Evolutionary conservation across 2,888 invertebrate species (phyloP), one percentile per base, ranked within the genome.

Genomic region (Sceliomorpha sp.): DNA sequence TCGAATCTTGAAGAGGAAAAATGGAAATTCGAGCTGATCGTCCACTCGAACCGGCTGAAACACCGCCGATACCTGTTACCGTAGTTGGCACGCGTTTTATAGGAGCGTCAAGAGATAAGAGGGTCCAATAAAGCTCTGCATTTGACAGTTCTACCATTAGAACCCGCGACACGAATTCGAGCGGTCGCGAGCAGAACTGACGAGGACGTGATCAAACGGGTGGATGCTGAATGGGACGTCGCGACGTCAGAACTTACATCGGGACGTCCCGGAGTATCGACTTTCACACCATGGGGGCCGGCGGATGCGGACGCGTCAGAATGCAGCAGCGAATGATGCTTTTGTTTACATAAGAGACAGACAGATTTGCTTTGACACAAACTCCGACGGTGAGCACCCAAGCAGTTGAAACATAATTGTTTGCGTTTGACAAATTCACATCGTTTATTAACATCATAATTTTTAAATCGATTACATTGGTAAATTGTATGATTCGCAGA

Each of bases 271-370:
- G 3, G 37, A 37, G 17, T 37, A 10, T 10, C 12, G 32, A 13
- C 5, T 10, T 32, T n/a, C n/a, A n/a, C 2, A 10, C 9, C 2
- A 2, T 3, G 12, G 32, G 13, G n/a, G 39, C 3, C 39, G 26
- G 4, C 20, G 17, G 27, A 6, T 31, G 29, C 7, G 14, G 45
- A n/a, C n/a, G n/a, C n/a, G n/a, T n/a, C n/a, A n/a, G n/a, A n/a
- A n/a, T 45, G 31, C 12, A 45, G 15, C 31, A 45, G 1, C 1
- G 17, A n/a, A 9, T 31, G 32, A n/a, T 45, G 45, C 8, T n/a
- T 12, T 6, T 20, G 31, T 1, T 8, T 9, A 6, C 45, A 45
- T 4, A 7, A 2, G 1, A 5, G 9, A 9, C 45, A 45, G 1
- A 5, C 17, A 4, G 17, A 9, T 1, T 14, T 9, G 9, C 45